Evolutionary conservation across 2,797 vertebrate species (phyloP).

Genomic region (Hemibagrus guttatus): DNA sequence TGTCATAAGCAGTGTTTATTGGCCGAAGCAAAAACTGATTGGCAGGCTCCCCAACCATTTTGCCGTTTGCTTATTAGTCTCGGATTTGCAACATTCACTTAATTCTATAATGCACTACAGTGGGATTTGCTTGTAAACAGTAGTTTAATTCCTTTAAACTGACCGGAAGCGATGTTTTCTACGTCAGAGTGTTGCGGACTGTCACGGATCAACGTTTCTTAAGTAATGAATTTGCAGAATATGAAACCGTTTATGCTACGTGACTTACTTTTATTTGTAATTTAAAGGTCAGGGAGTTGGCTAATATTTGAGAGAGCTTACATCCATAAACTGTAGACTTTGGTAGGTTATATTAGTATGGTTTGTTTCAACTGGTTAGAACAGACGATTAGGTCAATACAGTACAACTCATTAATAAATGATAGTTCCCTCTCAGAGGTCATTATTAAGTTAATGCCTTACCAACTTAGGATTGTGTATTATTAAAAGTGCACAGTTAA

Average conservation of each 20-base stretch:
- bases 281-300: neutral
- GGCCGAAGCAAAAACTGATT: neutral
- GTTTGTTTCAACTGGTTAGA: neutral
- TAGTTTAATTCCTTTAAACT: neutral
- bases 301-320: neutral
- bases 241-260: neutral
- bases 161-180: neutral
- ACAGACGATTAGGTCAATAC: neutral
- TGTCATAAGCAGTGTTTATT: neutral
- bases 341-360: neutral
- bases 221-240: neutral
- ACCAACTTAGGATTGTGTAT: neutral
- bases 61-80: neutral
- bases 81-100: neutral
- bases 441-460: neutral
- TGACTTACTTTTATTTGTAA: neutral
- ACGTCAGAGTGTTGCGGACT: too few species aligned
- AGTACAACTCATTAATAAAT: neutral
- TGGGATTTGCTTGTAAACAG: neutral
- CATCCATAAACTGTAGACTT: neutral
- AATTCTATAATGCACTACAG: neutral
- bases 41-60: neutral
- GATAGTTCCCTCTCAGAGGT: neutral
- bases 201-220: too few species aligned
- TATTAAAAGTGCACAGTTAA: too few species aligned